Conservation (phyloP, 2,888 invertebrate species). For the Agonopterix arenella region DNA sequence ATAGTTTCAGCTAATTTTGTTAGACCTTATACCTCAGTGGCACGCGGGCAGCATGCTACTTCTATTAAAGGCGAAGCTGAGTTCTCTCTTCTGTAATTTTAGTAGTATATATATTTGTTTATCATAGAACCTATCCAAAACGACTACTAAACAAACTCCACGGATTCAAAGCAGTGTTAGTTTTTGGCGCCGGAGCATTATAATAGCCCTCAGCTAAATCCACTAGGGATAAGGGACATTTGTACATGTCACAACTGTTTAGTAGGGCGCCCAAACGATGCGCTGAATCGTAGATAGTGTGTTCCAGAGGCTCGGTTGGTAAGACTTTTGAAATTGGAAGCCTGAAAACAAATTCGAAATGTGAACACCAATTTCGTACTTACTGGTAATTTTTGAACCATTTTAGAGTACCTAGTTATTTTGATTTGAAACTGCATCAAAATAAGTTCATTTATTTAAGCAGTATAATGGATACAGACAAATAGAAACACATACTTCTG, state of each 20-base stretch:
- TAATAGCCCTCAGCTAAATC: constrained; percentile 80
- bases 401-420: no score
- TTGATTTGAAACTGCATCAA: no score
- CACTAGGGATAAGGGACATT: constrained; percentile 81
- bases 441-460: no score
- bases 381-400: no score
- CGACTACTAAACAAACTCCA: constrained; percentile 38
- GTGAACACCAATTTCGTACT: neutral
- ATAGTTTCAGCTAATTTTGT: no score
- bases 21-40: no score
- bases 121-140: constrained; percentile 18
- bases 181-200: constrained; percentile 36
- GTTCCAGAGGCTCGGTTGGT: constrained; percentile 77
- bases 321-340: constrained; percentile 78
- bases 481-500: no score
- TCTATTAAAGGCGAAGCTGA: no score
- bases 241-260: constrained; percentile 74
- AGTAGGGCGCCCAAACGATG: constrained; percentile 47
- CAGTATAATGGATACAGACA: no score
- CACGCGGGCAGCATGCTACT: no score
- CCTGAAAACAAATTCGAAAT: constrained; percentile 47
- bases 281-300: constrained; percentile 79
- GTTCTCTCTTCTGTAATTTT: no score
- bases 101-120: no score
- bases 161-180: constrained; percentile 24